phyloP scores from a whole-genome alignment of 2,888 invertebrate genomes.

The Acanthosepion pharaonis region DNA sequence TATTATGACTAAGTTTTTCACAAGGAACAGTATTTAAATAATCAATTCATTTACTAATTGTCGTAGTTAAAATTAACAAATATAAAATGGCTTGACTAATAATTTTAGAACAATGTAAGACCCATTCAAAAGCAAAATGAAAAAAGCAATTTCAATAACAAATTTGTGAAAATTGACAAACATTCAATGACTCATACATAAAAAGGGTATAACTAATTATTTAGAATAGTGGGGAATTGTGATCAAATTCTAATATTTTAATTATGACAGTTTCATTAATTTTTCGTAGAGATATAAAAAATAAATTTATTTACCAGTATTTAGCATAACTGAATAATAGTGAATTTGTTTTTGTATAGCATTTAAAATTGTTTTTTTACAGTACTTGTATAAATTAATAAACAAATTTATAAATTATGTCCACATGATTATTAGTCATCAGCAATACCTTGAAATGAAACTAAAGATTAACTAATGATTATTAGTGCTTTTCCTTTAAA shows the following conservation, averaged over 20 bases:
- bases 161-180: not conserved
- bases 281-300: not conserved
- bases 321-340: not conserved
- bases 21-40: not conserved
- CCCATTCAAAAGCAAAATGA: not conserved
- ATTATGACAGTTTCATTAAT: not conserved
- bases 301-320: not conserved
- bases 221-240: not conserved
- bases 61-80: not conserved
- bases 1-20: too few species aligned
- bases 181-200: not conserved
- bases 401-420: not conserved
- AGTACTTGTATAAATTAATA: too few species aligned
- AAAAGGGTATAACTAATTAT: not conserved
- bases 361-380: not conserved
- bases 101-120: not conserved
- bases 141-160: slow-evolving; percentile 4
- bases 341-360: not conserved
- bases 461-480: slow-evolving; percentile 20
- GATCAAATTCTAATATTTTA: not conserved
- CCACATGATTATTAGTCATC: not conserved
- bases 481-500: not conserved
- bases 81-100: not conserved
- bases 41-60: not conserved
- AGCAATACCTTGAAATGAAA: not conserved